phyloP scores from a whole-genome alignment of 1,140 invertebrate species.

The Meloidogyne floridensis region DNA sequence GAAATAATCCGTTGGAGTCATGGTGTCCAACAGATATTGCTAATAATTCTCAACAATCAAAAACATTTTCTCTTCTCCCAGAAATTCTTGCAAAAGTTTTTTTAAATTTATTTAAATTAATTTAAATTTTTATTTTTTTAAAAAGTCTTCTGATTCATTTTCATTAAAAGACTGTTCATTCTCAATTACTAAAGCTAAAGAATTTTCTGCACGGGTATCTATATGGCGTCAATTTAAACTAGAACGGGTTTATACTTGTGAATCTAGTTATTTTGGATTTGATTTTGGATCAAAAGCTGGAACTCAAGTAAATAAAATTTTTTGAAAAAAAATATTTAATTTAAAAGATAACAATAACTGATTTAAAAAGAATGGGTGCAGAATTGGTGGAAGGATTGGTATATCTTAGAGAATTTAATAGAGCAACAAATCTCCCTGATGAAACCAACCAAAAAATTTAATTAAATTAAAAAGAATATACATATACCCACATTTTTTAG shows the following conservation, averaged over 20 bases:
- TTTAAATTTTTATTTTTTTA: conserved; percentile 71
- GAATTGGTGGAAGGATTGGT: neutral
- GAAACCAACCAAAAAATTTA: conserved; percentile 10
- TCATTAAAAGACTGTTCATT: conserved; percentile 77
- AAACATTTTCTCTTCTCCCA: conserved; percentile 24
- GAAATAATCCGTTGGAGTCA: conserved; percentile 74
- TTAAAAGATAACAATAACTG: conserved; percentile 7
- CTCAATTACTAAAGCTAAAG: conserved; percentile 77
- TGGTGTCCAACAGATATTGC: conserved; percentile 66
- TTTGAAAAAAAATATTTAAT: conserved; percentile 8
- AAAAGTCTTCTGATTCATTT: conserved; percentile 74
- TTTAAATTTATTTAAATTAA: conserved; percentile 1
- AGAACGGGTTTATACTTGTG: conserved; percentile 79
- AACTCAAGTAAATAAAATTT: conserved; percentile 43
- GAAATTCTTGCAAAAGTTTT: conserved; percentile 18
- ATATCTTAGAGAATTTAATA: conserved; percentile 3
- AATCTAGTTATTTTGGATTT: conserved; percentile 83
- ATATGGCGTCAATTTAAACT: conserved; percentile 82
- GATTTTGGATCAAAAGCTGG: conserved; percentile 77
- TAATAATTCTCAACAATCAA: conserved; percentile 35
- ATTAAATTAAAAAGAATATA: too few species aligned
- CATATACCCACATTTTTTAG: too few species aligned
- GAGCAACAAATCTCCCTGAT: neutral
- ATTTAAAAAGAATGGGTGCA: conserved; percentile 17
- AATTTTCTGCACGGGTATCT: conserved; percentile 81